Conservation (phyloP, 2,797 vertebrate genomes). For the Eleutherodactylus coqui region DNA sequence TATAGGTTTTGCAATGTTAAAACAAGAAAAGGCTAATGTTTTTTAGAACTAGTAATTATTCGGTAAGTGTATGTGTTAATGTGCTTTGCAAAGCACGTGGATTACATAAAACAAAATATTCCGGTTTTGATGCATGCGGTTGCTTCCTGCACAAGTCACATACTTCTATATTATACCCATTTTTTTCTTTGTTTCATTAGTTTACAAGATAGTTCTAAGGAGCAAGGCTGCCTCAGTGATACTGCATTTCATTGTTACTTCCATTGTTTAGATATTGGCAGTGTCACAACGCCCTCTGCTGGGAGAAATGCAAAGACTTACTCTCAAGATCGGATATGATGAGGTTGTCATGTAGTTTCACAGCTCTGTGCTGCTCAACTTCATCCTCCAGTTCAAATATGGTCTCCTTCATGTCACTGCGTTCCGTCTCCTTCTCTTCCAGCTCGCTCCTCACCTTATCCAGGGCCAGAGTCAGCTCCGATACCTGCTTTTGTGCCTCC, state of each 20-base stretch:
- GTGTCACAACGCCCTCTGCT: slow-evolving; percentile 42
- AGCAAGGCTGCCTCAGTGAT: not conserved
- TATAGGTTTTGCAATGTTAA: too few species aligned
- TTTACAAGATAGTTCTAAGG: not conserved
- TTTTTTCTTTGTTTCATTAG: not conserved
- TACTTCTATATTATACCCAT: not conserved
- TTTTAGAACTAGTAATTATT: too few species aligned
- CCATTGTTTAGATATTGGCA: not conserved
- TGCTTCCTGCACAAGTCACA: not conserved
- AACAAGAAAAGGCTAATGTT: too few species aligned
- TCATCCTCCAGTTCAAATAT: slow-evolving; percentile 98
- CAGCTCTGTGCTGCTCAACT: slow-evolving; percentile 94
- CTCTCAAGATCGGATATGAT: slow-evolving; percentile 95
- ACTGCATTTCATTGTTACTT: not conserved
- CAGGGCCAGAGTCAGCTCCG: slow-evolving; percentile 84
- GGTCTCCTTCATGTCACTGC: slow-evolving; percentile 95
- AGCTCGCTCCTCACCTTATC: slow-evolving; percentile 88
- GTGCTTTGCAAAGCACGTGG: too few species aligned
- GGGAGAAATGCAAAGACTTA: slow-evolving; percentile 74
- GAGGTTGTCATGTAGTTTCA: slow-evolving; percentile 97
- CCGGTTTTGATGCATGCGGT: not conserved
- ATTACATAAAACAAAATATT: not conserved
- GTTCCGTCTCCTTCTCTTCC: slow-evolving; percentile 92
- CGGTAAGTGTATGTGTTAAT: too few species aligned
- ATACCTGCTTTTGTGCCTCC: slow-evolving; percentile 89